Base-by-base conservation (phyloP, 2,113 vertebrate genomes). In the Varanus komodoensis region DNA sequence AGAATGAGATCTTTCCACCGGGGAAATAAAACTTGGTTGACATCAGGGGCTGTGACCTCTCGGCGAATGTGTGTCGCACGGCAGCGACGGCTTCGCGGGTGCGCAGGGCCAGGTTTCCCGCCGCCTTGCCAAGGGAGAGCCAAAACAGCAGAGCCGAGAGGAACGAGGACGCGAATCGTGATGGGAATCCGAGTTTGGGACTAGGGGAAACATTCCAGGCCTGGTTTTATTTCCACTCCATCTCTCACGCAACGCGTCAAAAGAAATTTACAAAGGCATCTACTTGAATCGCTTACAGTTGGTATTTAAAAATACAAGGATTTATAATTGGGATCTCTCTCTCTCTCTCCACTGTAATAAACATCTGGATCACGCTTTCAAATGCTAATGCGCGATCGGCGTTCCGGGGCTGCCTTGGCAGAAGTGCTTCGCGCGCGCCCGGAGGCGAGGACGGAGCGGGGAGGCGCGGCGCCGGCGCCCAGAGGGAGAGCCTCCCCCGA, bases 291-390 rank as follows among this genome's bases (percentile, higher is more conserved):
- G 92, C 93, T 96, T 91, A 93, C 95, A 92, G 93, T 92, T 91
- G 34, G 92, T 89, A 96, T 96, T 97, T 97, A 93, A 96, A 97
- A 97, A 96, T 90, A 95, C 84, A 93, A 95, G 93, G 90, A 94
- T 82, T 92, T 88, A 92, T 93, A 93, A 92, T 74, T 89, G 91
- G 82, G 85, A 87, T 86, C 89, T 85, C 82, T 90, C 75, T 50
- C 38, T 52, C 29, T 75, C 19, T 4, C n/a, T 61, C 83, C 2
- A 4, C 92, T 84, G 90, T 75, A 89, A 34, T 93, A 89, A 93
- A 57, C 93, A 90, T 94, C 93, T 84, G 94, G 87, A 91, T 90
- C 84, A 81, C 77, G 89, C 91, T 94, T n/a, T 73, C 93, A 78
- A 90, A 89, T 92, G 90, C 82, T 69, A 89, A 90, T 92, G 85